phyloP scores from a whole-genome alignment of 2,113 vertebrate genomes.

The Cyprinodon tularosa region DNA sequence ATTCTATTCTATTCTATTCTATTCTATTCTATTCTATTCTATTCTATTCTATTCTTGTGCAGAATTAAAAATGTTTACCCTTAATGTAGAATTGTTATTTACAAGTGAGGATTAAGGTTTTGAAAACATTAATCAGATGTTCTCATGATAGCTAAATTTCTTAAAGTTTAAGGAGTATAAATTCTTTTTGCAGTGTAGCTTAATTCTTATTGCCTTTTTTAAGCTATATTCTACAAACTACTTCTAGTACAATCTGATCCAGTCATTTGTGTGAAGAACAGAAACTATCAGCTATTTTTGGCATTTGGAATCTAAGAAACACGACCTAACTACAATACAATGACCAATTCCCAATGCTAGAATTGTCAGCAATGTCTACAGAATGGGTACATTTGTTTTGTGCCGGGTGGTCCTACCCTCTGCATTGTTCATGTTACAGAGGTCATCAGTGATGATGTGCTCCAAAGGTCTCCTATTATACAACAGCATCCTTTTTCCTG shows the following conservation, averaged over 20 bases:
- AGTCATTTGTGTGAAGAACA: constrained; percentile 22
- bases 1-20: too few species aligned
- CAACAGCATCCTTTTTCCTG: constrained; percentile 57
- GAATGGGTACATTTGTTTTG: constrained; percentile 23
- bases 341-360: constrained; percentile 36
- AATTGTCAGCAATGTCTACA: constrained; percentile 35
- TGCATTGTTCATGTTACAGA: constrained; percentile 47
- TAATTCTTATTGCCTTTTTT: constrained; percentile 23
- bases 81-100: too few species aligned
- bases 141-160: background rate
- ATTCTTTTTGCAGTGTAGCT: background rate
- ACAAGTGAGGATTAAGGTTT: too few species aligned
- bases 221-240: too few species aligned
- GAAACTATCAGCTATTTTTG: constrained; percentile 27
- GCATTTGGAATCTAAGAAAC: constrained; percentile 43
- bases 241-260: constrained; percentile 21
- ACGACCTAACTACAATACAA: constrained; percentile 50
- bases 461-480: constrained; percentile 32
- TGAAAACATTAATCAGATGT: too few species aligned
- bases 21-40: too few species aligned
- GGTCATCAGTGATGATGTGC: constrained; percentile 67
- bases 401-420: constrained; percentile 38
- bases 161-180: background rate
- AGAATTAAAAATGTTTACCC: too few species aligned
- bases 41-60: too few species aligned